These are phyloP conservation scores for Philantomba maxwellii DNA, from an alignment of 2,113 vertebrate species.

Conservation along the genomic window DNA sequence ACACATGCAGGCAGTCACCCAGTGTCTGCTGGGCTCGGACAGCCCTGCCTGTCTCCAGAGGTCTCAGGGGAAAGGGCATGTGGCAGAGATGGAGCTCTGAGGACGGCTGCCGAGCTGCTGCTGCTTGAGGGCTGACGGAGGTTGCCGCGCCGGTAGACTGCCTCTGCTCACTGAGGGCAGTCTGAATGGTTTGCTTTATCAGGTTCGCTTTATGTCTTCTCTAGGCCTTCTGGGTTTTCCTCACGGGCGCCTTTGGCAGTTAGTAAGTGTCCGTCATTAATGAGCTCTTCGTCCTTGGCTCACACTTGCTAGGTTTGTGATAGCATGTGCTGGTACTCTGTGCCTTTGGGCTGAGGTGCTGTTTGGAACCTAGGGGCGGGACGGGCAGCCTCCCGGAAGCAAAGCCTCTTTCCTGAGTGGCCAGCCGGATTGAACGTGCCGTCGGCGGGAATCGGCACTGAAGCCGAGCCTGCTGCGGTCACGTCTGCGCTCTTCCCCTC, in stretches of 20 bases:
- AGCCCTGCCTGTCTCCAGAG: neutral
- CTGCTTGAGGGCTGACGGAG: neutral
- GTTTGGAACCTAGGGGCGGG: neutral
- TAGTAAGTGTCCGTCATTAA: neutral
- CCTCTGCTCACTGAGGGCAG: neutral
- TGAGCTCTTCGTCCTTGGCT: constrained; percentile 12
- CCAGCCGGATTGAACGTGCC: neutral
- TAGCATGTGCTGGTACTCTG: neutral
- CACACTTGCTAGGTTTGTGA: neutral
- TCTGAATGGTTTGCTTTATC: neutral
- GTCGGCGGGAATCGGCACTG: neutral
- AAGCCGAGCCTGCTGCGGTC: neutral
- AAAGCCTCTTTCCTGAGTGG: neutral
- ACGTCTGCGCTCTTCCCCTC: neutral
- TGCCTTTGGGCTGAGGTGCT: neutral
- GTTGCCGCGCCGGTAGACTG: neutral
- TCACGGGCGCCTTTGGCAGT: neutral
- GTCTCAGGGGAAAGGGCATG: neutral
- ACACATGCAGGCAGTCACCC: neutral
- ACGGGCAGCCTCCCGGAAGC: neutral
- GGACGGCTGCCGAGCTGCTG: neutral
- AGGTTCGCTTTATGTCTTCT: neutral
- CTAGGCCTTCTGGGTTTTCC: neutral
- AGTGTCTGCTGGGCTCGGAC: neutral
- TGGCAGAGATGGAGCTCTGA: neutral